Conservation (phyloP, 2,113 vertebrate genomes). For the Oryzias curvinotus region DNA sequence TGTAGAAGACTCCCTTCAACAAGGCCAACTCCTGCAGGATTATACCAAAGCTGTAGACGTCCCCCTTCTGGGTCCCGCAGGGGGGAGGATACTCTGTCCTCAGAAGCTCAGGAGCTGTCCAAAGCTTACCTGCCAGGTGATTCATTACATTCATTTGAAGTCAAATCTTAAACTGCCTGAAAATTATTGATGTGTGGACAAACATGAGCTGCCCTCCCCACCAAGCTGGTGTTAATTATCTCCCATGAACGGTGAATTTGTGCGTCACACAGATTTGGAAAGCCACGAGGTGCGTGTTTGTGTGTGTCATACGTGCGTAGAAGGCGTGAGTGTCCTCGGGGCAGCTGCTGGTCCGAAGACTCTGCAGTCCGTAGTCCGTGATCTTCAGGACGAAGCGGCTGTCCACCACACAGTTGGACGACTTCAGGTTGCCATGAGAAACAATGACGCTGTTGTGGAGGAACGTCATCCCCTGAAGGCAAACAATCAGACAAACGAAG, state of each 20-base stretch:
- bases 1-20: constrained; percentile 83
- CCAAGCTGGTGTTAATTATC: neutral
- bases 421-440: constrained; percentile 91
- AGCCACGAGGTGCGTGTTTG: neutral
- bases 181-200: neutral
- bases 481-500: neutral
- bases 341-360: constrained; percentile 69
- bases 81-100: constrained; percentile 62
- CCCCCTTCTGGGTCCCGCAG: constrained; percentile 85
- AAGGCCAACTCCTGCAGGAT: constrained; percentile 91
- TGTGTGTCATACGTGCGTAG: constrained; percentile 82
- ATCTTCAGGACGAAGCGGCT: constrained; percentile 95
- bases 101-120: constrained; percentile 88
- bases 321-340: constrained; percentile 78
- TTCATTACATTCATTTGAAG: neutral
- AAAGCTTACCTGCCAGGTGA: constrained; percentile 82
- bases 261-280: neutral
- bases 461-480: constrained; percentile 88
- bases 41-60: constrained; percentile 90
- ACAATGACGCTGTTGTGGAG: constrained; percentile 86
- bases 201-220: neutral
- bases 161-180: neutral
- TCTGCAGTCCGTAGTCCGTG: constrained; percentile 88
- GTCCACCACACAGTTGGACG: constrained; percentile 94
- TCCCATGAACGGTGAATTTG: neutral